phyloP scores from a whole-genome alignment of 2,888 invertebrate genomes.

The Tenthredo distinguenda region DNA sequence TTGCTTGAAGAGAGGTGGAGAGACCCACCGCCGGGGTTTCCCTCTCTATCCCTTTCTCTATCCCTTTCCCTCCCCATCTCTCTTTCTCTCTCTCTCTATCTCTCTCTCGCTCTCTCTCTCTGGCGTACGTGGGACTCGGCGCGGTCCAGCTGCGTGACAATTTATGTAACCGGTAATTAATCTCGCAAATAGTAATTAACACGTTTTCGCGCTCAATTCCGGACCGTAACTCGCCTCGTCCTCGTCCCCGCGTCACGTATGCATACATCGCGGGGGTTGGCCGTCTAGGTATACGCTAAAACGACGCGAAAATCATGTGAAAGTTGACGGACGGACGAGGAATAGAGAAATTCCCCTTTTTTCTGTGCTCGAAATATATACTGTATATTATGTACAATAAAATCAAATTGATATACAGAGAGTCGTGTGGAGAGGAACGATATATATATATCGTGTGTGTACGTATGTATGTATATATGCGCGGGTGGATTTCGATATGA shows the following conservation, averaged over 20 bases:
- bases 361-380: neutral
- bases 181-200: conserved; percentile 65
- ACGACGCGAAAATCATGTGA: neutral
- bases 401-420: neutral
- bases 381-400: neutral
- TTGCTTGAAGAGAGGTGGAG: conserved; percentile 46
- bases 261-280: conserved; percentile 4
- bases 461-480: neutral
- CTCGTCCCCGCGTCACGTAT: conserved; percentile 32
- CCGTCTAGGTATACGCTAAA: neutral
- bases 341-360: neutral
- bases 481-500: neutral
- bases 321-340: neutral
- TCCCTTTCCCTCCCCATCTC: conserved; percentile 48
- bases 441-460: neutral
- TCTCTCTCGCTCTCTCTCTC: conserved; percentile 56
- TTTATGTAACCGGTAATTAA: conserved; percentile 64
- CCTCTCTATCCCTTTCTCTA: conserved; percentile 48
- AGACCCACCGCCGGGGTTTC: conserved; percentile 44
- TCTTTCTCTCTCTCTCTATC: conserved; percentile 55
- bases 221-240: conserved; percentile 48
- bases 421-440: conserved; percentile 16
- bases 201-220: conserved; percentile 56
- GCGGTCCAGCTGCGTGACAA: conserved; percentile 55
- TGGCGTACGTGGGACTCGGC: conserved; percentile 53